Base-by-base conservation (phyloP, 2,113 vertebrate species). In the Copsychus sechellarum region DNA sequence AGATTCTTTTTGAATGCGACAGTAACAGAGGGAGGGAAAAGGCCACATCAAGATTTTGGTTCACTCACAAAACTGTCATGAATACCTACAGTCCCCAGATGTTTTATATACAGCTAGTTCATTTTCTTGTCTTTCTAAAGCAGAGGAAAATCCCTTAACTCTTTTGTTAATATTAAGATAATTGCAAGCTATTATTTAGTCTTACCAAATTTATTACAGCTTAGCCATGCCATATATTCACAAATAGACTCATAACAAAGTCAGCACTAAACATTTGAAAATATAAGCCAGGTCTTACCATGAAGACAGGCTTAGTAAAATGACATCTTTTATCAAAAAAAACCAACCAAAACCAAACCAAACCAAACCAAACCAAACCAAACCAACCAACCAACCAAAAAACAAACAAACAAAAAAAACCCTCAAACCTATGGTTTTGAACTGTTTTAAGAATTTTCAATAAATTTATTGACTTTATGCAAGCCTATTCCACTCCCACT, bases 361-460 rank as follows among this genome's bases (percentile, higher is more conserved):
- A 33, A 19, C 11, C 9, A 43, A 9, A 9, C 38, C 38, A 38
- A 38, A 38, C 4, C 38, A 14, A 31, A 19, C 3, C 15, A 10
- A 29, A 53, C 20, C 19, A 43, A 7, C 12, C 12, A 40, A 40
- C 12, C 40, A 40, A 9, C 3, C 8, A 62, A 26, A 40, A 45
- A 24, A 36, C 19, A 28, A 51, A 50, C 12, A 23, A 48, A 48
- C 25, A 25, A 26, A 50, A 26, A 15, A 29, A 6, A 9, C 50
- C 50, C n/a, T 10, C 14, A 36, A 69, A 1, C 11, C 19, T 3
- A 28, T 5, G 1, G 0, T n/a, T 65, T 81, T 81, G 2, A 43
- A 51, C 4, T 61, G 11, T 80, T 87, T 51, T 43, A 78, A 62
- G 12, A 43, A 22, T 43, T 81, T 62, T 67, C 26, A 76, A 31